These are phyloP conservation scores for Microctonus hyperodae DNA, from an alignment of 2,888 invertebrate species.

Conservation along the genomic window DNA sequence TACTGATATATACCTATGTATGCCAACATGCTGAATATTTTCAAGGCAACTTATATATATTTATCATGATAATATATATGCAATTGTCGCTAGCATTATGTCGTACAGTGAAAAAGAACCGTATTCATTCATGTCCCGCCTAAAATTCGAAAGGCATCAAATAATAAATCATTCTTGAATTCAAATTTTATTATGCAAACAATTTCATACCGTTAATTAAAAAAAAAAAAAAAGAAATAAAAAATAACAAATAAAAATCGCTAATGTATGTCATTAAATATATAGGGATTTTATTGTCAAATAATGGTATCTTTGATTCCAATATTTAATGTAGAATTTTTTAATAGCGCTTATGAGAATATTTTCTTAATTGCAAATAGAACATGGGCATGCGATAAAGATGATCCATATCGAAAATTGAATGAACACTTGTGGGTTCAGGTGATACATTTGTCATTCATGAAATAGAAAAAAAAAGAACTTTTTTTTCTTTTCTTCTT, in stretches of 20 bases:
- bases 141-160: constrained; percentile 2
- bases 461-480: neutral
- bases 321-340: constrained; percentile 52
- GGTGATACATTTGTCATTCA: constrained; percentile 43
- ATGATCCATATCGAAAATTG: constrained; percentile 53
- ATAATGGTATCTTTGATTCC: constrained; percentile 55
- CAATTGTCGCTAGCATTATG: neutral
- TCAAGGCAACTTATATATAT: neutral
- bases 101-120: constrained; percentile 7
- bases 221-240: no score
- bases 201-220: constrained; percentile 13
- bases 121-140: neutral
- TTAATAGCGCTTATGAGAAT: constrained; percentile 57
- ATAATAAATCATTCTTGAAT: neutral
- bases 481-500: neutral
- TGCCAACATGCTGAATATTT: neutral
- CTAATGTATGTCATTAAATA: neutral
- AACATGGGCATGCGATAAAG: constrained; percentile 53
- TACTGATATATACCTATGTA: neutral
- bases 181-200: neutral
- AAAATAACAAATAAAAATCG: neutral
- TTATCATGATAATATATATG: neutral
- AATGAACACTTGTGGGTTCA: constrained; percentile 56
- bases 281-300: constrained; percentile 43
- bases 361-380: constrained; percentile 55